A percentile compares a stretch with the other conserved stretches of the same genome.
phyloP scores from a whole-genome alignment of 2,797 vertebrate genomes.

The Artibeus lituratus region DNA sequence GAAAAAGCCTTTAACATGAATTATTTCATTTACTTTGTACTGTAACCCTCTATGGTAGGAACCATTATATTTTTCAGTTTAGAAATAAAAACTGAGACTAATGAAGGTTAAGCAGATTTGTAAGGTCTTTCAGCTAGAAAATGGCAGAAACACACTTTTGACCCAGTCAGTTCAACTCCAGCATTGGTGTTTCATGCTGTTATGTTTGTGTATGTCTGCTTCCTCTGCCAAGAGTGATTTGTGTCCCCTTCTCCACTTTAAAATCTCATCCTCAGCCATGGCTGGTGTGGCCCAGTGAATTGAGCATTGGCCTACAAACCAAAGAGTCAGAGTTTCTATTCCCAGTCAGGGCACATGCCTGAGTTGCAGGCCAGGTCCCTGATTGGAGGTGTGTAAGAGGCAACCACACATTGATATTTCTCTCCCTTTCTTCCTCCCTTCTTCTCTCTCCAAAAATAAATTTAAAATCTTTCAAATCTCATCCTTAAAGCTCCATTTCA shows the following conservation, averaged over 20 bases:
- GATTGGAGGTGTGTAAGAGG: too few relatives aligned
- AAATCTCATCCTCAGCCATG: not conserved
- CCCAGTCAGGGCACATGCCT: too few relatives aligned
- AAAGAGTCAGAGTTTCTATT: too few relatives aligned
- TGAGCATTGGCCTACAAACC: too few relatives aligned
- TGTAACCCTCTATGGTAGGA: not conserved
- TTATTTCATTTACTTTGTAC: not conserved
- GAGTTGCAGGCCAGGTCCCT: too few relatives aligned
- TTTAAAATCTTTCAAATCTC: not conserved
- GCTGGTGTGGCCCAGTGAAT: too few relatives aligned
- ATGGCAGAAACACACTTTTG: not conserved
- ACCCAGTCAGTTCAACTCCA: not conserved
- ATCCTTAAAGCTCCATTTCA: not conserved
- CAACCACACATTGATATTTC: too few relatives aligned
- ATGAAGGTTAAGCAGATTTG: not conserved
- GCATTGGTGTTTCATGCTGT: not conserved
- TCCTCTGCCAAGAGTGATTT: not conserved
- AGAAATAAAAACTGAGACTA: not conserved
- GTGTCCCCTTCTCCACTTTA: not conserved
- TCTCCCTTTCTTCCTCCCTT: too few relatives aligned
- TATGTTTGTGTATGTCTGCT: not conserved
- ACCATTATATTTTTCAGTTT: not conserved
- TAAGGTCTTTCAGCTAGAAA: not conserved
- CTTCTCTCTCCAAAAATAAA: too few relatives aligned
- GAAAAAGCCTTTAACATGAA: not conserved